Base-by-base conservation (phyloP, 2,113 vertebrate genomes). In the Herpailurus yagouaroundi region DNA sequence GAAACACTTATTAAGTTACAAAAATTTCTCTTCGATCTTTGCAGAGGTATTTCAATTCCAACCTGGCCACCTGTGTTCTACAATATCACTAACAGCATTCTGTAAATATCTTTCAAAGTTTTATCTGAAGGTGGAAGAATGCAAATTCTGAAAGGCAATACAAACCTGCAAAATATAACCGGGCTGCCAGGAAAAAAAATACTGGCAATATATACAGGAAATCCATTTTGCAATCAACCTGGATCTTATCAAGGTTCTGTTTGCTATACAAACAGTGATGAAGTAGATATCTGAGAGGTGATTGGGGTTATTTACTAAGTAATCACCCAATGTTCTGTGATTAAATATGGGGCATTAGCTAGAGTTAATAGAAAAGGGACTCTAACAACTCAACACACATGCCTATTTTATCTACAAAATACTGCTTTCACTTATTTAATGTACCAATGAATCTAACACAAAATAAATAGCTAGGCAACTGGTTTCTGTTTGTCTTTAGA, bases 221-320 rank as follows among this genome's bases (percentile, higher is more conserved):
- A 98, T 98, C 96, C 74, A 96, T 86, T 98, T 83, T 97, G 69
- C 93, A 96, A 96, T 97, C 97, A 97, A 52, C 55, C 80, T 97
- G 41, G 92, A 91, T 94, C 93, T 98, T 98, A 98, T 97, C 97
- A 96, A 91, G 97, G 45, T 95, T 98, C 95, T 98, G 91, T 98
- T 98, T 98, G 97, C 96, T 98, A 48, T 88, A 69, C 81, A 98
- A 98, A 98, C 5, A 45, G 13, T 89, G 79, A 95, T 90, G 63
- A 91, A 76, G 82, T 94, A 97, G 94, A 98, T 97, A 97, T 96
- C 93, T 90, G 93, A 98, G 94, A 98, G 96, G 95, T 77, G 88
- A 95, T 2, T 48, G 83, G 63, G 74, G 69, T 88, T 96, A 80
- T 98, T 98, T 98, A 50, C 92, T 96, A 41, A 94, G 98, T 83